Conservation (phyloP, 2,797 vertebrate species). For the Siniperca obscura region DNA sequence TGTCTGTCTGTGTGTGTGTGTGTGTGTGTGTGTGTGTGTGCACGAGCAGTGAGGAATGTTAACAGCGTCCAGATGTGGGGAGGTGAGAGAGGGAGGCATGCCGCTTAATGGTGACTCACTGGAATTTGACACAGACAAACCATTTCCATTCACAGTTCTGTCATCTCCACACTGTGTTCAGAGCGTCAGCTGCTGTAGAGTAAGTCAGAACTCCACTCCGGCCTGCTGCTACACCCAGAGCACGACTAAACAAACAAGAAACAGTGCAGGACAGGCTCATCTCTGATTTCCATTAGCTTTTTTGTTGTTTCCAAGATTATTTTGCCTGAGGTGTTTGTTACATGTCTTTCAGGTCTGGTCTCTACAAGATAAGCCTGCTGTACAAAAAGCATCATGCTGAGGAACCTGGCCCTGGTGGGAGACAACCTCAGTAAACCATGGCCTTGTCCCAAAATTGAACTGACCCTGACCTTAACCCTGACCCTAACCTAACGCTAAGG, state of each 20-base stretch:
- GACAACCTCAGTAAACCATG: background rate
- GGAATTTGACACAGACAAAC: constrained; percentile 65
- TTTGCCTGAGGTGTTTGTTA: background rate
- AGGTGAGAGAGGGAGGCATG: constrained; percentile 67
- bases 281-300: background rate
- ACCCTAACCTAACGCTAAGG: background rate
- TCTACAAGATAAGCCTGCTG: background rate
- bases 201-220: background rate
- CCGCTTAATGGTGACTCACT: constrained; percentile 64
- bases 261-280: background rate
- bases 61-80: constrained; percentile 82
- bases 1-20: constrained; percentile 10
- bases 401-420: background rate
- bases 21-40: constrained; percentile 12
- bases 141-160: constrained; percentile 64
- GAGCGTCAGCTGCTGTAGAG: constrained; percentile 26
- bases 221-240: constrained; percentile 8
- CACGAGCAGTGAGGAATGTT: constrained; percentile 77
- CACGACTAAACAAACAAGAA: constrained; percentile 16
- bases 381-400: background rate
- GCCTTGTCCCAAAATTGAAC: background rate
- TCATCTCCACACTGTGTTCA: constrained; percentile 28
- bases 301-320: background rate
- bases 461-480: too few species aligned
- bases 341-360: background rate